phyloP scores from a whole-genome alignment of 2,888 invertebrate genomes.

The Tetropium fuscum region DNA sequence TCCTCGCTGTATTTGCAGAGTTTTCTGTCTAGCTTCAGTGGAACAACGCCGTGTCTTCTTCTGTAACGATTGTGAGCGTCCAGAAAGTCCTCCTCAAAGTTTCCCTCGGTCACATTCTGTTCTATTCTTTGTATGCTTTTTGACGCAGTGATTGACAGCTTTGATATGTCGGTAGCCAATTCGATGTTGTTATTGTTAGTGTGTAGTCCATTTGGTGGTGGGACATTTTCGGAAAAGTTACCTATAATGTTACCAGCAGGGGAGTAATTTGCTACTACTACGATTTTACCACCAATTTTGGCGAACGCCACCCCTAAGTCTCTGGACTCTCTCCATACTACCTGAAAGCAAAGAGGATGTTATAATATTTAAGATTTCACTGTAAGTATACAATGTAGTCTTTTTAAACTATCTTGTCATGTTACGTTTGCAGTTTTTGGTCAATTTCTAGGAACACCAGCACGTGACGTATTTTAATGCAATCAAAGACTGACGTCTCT shows the following conservation, averaged over 20 bases:
- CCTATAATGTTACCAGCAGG: slow-evolving; percentile 87
- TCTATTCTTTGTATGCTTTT: slow-evolving; percentile 27
- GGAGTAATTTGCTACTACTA: slow-evolving; percentile 90
- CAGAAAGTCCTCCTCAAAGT: slow-evolving; percentile 80
- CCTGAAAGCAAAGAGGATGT: slow-evolving; percentile 54
- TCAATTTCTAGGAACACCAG: no score
- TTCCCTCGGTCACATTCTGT: slow-evolving; percentile 51
- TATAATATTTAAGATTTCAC: no score
- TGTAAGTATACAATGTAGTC: no score
- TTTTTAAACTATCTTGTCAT: no score
- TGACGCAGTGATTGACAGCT: slow-evolving; percentile 56
- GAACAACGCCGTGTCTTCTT: slow-evolving; percentile 75
- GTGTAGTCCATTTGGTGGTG: slow-evolving; percentile 67
- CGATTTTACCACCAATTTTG: slow-evolving; percentile 75
- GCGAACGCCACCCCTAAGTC: slow-evolving; percentile 84
- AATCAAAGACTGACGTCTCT: no score
- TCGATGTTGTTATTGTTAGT: slow-evolving; percentile 61
- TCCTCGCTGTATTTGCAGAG: slow-evolving; percentile 77
- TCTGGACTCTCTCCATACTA: slow-evolving; percentile 83
- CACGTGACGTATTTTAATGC: no score
- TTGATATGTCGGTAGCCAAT: slow-evolving; percentile 48
- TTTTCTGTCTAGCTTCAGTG: slow-evolving; percentile 74
- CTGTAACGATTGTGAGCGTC: slow-evolving; percentile 81
- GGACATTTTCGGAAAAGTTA: slow-evolving; percentile 79
- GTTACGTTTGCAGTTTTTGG: no score